Evolutionary conservation across 2,888 invertebrate genomes (phyloP), one percentile per base, ranked within the genome.

Genomic region (Caradrina clavipalpis): DNA sequence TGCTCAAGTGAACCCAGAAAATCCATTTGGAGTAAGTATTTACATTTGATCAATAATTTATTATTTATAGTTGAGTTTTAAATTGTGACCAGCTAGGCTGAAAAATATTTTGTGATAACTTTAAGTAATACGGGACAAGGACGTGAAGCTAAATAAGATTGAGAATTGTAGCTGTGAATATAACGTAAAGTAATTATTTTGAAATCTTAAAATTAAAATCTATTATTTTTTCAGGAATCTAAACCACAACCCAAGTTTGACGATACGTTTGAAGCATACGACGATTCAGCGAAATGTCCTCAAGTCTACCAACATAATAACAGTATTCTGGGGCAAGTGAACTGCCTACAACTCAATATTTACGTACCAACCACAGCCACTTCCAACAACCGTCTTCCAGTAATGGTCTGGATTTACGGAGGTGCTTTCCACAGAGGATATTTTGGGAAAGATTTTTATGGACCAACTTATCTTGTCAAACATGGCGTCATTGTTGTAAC

Each of bases 401-500:
- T 93, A 4, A 83, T 93, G 71, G 82, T 92, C 3, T 91, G 82
- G 86, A 80, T 93, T 5, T 85, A 91, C 21, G 93, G 93, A 26
- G 93, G 93, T 5, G 80, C 69, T 7, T 93, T 91, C 50, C 59
- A 13, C 1, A 61, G 49, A 17, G 92, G 92, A 13, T 76, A 57
- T 35, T 81, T 84, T 8, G 75, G 80, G 2, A 88, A 84, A 78
- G 67, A 71, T 2, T 0, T 82, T 0, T 87, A 76, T 58, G 90
- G 89, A 0, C 90, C 93, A 7, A 87, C 78, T 58, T 91, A 83
- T 60, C 71, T 93, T 13, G 86, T 93, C 11, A 86, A 83, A 63
- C 89, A 92, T 80, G 87, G 91, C 22, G 85, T 93, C 22, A 88
- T 93, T 31, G 54, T 93, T 2, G 89, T 93, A 0, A 87, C 89